These are phyloP conservation scores for Bufotes viridis DNA, from an alignment of 2,797 vertebrate genomes.

Conservation along the genomic window DNA sequence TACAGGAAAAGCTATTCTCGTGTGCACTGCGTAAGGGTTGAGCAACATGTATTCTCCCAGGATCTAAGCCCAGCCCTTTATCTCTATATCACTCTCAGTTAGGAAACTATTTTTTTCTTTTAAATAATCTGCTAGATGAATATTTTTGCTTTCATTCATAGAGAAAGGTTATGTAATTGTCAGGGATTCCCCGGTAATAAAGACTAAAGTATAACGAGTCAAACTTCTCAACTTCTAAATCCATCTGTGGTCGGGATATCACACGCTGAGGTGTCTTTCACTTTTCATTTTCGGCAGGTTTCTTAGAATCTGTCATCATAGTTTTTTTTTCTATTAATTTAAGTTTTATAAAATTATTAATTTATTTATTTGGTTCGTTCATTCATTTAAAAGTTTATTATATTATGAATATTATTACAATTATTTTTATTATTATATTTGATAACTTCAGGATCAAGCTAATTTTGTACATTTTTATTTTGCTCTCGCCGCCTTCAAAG, in stretches of 20 bases:
- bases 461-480: no score
- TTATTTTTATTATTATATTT: no score
- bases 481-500: no score
- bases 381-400: no score
- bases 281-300: not conserved
- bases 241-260: not conserved
- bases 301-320: not conserved
- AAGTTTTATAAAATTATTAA: no score
- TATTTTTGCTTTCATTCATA: not conserved
- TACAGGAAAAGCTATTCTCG: conserved; percentile 53
- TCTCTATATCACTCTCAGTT: no score
- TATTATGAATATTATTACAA: no score
- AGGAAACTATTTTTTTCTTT: not conserved
- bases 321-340: not conserved
- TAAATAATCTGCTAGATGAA: no score
- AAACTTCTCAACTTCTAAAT: not conserved
- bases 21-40: not conserved
- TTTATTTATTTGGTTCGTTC: no score
- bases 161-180: not conserved
- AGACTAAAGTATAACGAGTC: not conserved
- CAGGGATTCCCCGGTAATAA: not conserved
- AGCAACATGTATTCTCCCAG: conserved; percentile 25
- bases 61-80: not conserved
- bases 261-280: not conserved
- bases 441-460: no score